Percentiles rank a stretch among this genome's conserved stretches.
phyloP scores from a whole-genome alignment of 2,797 vertebrate species.

The Erithacus rubecula region DNA sequence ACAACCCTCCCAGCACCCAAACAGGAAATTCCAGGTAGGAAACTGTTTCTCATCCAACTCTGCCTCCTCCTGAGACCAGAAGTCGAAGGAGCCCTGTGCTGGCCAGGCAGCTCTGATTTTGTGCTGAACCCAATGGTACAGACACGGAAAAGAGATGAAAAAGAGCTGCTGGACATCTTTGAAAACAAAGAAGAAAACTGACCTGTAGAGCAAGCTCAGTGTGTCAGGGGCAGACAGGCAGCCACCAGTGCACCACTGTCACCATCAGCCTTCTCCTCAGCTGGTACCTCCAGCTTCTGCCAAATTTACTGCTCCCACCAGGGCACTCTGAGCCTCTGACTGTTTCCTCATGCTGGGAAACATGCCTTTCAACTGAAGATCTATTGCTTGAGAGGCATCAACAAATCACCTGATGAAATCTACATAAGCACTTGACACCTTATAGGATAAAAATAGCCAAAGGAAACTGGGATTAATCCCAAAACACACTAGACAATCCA shows the following conservation, averaged over 20 bases:
- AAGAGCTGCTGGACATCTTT: neutral
- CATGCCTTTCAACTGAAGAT: neutral
- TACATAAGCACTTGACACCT: neutral
- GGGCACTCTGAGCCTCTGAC: neutral
- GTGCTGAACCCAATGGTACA: accelerated
- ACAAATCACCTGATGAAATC: neutral
- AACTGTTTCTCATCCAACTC: neutral
- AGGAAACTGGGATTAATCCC: neutral
- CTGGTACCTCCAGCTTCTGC: neutral
- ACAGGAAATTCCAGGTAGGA: conserved; percentile 40
- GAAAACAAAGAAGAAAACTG: neutral
- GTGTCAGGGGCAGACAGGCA: neutral
- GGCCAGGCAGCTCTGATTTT: neutral
- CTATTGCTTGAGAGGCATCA: neutral
- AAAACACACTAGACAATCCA: neutral
- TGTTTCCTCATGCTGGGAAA: neutral
- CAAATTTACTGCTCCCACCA: neutral
- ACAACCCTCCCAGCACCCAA: neutral
- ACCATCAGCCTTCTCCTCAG: neutral
- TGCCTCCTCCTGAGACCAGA: neutral
- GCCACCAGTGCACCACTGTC: neutral
- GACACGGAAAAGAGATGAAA: neutral
- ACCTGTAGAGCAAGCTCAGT: neutral
- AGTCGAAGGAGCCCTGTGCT: neutral
- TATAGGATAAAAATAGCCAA: conserved; percentile 1